Conservation (phyloP, 2,113 vertebrate species). For the Ophiodon elongatus region DNA sequence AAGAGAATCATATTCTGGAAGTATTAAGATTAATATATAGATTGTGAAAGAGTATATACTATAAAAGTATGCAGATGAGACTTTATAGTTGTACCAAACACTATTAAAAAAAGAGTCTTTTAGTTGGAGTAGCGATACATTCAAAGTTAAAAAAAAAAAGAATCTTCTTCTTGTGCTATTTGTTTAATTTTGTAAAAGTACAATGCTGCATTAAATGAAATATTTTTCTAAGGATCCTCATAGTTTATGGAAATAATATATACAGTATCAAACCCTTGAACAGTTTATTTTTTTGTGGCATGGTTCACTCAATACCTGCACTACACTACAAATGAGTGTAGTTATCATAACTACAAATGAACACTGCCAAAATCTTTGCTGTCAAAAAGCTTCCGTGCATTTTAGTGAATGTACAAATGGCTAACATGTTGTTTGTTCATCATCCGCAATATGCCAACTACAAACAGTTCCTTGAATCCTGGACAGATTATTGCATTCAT, state of each 20-base stretch:
- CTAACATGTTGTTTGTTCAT: conserved; percentile 47
- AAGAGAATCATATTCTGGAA: conserved; percentile 28
- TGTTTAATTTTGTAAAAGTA: conserved; percentile 78
- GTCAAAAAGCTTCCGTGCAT: conserved; percentile 63
- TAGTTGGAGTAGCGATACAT: conserved; percentile 22
- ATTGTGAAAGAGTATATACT: conserved; percentile 20
- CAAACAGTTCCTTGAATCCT: conserved; percentile 33
- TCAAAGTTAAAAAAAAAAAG: conserved; percentile 26
- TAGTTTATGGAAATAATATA: conserved; percentile 75
- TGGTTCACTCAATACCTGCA: conserved; percentile 31
- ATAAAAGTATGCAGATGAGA: conserved; percentile 31
- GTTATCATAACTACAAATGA: conserved; percentile 48
- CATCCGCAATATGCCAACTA: conserved; percentile 29
- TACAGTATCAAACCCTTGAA: conserved; percentile 59
- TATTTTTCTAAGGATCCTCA: conserved; percentile 86
- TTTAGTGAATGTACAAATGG: conserved; percentile 59
- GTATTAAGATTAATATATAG: conserved; percentile 42
- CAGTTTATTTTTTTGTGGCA: conserved; percentile 54
- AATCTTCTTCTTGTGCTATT: conserved; percentile 59
- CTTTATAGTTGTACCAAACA: conserved; percentile 1
- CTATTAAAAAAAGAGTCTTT: conserved; percentile 17
- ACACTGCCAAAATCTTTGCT: conserved; percentile 68
- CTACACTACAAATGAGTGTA: conserved; percentile 22
- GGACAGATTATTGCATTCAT: conserved; percentile 17
- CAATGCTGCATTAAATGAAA: conserved; percentile 82